Evolutionary conservation across 2,888 invertebrate species (phyloP), one percentile per base, ranked within the genome.

Genomic region (Copidosoma aretas): DNA sequence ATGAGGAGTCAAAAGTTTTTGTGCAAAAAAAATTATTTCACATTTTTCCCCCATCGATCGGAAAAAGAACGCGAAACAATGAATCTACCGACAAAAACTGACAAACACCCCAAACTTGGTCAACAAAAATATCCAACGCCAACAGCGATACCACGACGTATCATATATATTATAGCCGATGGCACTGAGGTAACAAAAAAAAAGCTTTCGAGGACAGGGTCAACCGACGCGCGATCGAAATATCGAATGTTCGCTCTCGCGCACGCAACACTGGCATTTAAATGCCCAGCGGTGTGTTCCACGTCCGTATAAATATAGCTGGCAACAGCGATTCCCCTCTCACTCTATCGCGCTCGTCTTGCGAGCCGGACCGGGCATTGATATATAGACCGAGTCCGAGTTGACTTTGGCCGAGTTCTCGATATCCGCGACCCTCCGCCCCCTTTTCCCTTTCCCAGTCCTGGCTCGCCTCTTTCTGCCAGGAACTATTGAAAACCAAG

Each of bases 341-440:
- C 43, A 8, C 43, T 46, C 43, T 17, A 46, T 3, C 12, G 14
- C 43, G 3, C 32, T 1, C 24, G 22, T 49, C 19, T 22, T 21
- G 22, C 5, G 12, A n/a, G 19, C 52, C 17, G n/a, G n/a, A n/a
- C n/a, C n/a, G 25, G 67, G 62, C 67, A 67, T 62, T 62, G 67
- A 62, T 67, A n/a, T n/a, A n/a, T n/a, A 54, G 39, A 67, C 58
- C 52, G 52, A 21, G 41, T 39, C 14, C 43, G 25, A 51, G 41
- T 58, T 62, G 62, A 67, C 67, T 67, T 67, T 67, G 67, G 67
- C 67, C 67, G 67, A 67, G 51, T 67, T 60, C 43, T 60, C 54
- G 57, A 64, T 57, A 64, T 64, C 46, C 43, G 10, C 46, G n/a
- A 46, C 25, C 10, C 17, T 43, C 43, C 12, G 15, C 43, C 32